Percentiles rank a stretch among this genome's conserved stretches.
These are phyloP conservation scores for Pitangus sulphuratus DNA, from an alignment of 2,797 vertebrate genomes.

Conservation along the genomic window DNA sequence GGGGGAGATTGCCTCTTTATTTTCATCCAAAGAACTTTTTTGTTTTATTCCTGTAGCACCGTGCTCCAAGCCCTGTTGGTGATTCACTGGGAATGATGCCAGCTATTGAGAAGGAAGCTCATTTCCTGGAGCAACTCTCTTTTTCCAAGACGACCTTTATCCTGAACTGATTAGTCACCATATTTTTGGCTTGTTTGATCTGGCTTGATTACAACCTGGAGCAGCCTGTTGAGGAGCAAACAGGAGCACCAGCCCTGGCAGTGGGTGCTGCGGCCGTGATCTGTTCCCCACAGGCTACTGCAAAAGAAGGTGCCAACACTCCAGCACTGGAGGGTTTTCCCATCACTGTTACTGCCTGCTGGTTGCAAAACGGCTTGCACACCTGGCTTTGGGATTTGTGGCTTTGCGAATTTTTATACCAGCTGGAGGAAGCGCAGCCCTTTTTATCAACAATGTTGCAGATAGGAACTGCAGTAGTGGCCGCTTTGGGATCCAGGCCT, in stretches of 20 bases:
- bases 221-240: not conserved
- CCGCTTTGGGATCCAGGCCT: not conserved
- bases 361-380: not conserved
- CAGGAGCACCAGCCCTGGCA: not conserved
- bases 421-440: not conserved
- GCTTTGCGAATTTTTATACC: not conserved
- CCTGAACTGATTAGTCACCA: not conserved
- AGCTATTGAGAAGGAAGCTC: slow-evolving; percentile 42
- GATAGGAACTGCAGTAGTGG: not conserved
- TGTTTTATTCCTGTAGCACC: not conserved
- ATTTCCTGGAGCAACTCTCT: slow-evolving; percentile 20
- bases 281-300: not conserved
- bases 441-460: not conserved
- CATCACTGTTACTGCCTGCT: rapidly evolving
- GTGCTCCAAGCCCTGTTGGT: rapidly evolving
- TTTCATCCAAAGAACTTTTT: not conserved
- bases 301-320: not conserved
- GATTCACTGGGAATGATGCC: not conserved
- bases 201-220: not conserved
- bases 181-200: slow-evolving; percentile 2
- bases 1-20: not conserved
- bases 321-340: not conserved
- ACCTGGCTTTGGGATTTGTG: not conserved
- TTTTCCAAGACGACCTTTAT: slow-evolving; percentile 26
- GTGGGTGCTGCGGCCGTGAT: not conserved